Base-by-base conservation (phyloP, 2,888 invertebrate species). In the Hypsopygia costalis region DNA sequence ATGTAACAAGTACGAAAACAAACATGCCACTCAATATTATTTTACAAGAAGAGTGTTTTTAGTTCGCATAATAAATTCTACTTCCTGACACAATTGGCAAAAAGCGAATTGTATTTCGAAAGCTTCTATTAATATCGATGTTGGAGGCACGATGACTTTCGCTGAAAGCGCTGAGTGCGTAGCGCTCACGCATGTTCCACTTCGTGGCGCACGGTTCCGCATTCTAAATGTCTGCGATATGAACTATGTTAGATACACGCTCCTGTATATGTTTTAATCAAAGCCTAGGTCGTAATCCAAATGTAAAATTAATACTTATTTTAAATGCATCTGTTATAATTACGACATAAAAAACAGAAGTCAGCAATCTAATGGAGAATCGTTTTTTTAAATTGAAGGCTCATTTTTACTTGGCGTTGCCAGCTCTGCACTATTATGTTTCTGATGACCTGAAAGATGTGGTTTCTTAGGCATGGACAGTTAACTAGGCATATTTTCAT, bases 51-150 rank as follows among this genome's bases (percentile, higher is more conserved):
- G 57, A 51, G 31, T 25, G 41, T 51, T 55, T 59, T 47, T 50
- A 56, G 56, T 51, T 55, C 50, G 47, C 40, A 48, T 59, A 60
- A 64, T 60, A 60, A 60, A 61, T 61, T 56, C 53, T 50, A 45
- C 47, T 61, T 63, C 51, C 54, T 57, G 64, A 57, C 65, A 71
- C 61, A 65, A 68, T 75, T 71, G 68, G 67, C 70, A 67, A 69
- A 70, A 69, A 59, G 51, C 49, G 46, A 51, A 61, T 62, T 55
- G 52, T 62, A 55, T 68, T 69, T 62, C 55, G 45, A 67, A 60
- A 56, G 47, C 40, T 38, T 54, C 59, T 72, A 65, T 59, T 69
- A 69, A 73, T 72, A 72, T 42, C 36, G 40, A 40, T 40, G 49
- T 36, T 44, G 39, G 43, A 44, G 39, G 39, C 41, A 39, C 29